Evolutionary conservation across 2,888 invertebrate genomes (phyloP).

Genomic region (Hemicrepidius hirtus): DNA sequence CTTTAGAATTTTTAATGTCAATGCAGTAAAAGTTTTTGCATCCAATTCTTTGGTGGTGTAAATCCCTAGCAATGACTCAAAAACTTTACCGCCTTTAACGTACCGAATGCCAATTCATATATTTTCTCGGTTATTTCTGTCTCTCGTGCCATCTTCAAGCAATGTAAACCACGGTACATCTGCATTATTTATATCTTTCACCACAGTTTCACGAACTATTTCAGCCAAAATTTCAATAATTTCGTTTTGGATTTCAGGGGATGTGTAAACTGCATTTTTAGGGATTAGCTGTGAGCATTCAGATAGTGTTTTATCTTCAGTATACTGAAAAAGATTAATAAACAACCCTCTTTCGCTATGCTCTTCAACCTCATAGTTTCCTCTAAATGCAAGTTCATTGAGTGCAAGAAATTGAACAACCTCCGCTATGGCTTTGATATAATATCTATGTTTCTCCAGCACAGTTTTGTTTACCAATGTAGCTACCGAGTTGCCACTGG

Average conservation of each 20-base stretch:
- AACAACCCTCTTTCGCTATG: conserved; percentile 36
- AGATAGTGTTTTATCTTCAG: conserved; percentile 18
- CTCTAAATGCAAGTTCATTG: conserved; percentile 37
- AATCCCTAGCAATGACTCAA: conserved; percentile 7
- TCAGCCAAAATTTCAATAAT: conserved; percentile 15
- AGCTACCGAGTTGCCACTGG: too few relatives aligned
- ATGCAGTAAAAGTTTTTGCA: conserved; percentile 10
- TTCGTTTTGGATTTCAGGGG: conserved; percentile 30
- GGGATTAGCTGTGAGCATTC: conserved; percentile 9
- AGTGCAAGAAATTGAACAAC: conserved; percentile 38
- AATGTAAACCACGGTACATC: conserved; percentile 14
- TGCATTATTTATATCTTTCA: not conserved
- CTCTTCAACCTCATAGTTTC: conserved; percentile 37
- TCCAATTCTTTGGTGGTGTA: conserved; percentile 4
- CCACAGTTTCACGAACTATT: conserved; percentile 1
- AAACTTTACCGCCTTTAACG: conserved; percentile 12
- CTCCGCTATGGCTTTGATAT: conserved; percentile 42
- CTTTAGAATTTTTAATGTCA: not conserved
- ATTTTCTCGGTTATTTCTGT: conserved; percentile 16
- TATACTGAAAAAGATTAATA: conserved; percentile 39
- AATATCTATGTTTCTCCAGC: conserved; percentile 46
- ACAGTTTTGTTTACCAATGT: conserved; percentile 30
- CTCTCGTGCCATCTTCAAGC: too few relatives aligned
- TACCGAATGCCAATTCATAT: conserved; percentile 17
- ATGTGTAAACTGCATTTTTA: conserved; percentile 17